Evolutionary conservation across 2,113 vertebrate species (phyloP).

Genomic region (Pedionomus torquatus): DNA sequence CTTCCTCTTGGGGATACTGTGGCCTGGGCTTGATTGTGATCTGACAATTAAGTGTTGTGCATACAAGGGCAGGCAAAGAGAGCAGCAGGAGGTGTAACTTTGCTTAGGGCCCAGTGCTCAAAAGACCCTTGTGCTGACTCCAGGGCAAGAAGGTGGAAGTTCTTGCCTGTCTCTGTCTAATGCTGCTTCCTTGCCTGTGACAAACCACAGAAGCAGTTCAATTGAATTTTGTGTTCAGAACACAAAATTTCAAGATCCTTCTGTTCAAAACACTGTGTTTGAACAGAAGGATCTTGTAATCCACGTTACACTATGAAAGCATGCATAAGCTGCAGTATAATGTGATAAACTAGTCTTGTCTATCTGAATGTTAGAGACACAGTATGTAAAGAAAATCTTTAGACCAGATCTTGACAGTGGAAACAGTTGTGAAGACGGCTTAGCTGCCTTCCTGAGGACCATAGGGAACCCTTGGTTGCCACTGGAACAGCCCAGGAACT

Average conservation of each 20-base stretch:
- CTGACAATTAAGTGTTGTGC: neutral
- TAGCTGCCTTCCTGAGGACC: neutral
- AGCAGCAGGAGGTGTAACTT: neutral
- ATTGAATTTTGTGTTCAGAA: neutral
- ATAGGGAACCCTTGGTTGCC: neutral
- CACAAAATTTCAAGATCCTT: too few species aligned
- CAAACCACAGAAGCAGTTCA: neutral
- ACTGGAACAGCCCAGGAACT: neutral
- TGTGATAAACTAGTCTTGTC: neutral
- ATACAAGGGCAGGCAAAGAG: neutral
- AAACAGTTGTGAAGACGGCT: neutral
- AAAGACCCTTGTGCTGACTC: neutral
- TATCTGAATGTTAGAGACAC: neutral
- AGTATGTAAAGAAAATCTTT: neutral
- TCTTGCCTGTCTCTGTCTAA: neutral
- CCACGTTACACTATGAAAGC: neutral
- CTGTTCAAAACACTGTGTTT: too few species aligned
- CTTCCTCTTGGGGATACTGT: neutral
- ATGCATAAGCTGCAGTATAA: neutral
- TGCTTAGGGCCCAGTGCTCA: neutral
- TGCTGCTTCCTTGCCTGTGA: neutral
- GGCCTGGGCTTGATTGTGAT: neutral
- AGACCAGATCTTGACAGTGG: rapidly evolving
- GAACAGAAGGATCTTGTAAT: neutral
- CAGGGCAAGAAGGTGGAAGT: neutral